Percentiles rank a stretch among this genome's conserved stretches.
Conservation (phyloP, 2,888 invertebrate species). For the Odontomyia ornata region DNA sequence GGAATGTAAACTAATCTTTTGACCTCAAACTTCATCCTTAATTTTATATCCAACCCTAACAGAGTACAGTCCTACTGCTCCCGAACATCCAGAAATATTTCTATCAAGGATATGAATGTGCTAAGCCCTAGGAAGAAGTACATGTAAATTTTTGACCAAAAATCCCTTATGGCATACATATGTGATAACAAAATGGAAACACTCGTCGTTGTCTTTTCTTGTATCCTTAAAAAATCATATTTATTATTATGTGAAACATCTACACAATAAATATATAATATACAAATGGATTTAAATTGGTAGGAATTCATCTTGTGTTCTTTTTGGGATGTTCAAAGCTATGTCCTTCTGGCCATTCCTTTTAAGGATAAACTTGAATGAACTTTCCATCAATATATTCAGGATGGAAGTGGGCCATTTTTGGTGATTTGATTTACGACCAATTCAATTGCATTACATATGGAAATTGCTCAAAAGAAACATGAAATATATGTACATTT, state of each 20-base stretch:
- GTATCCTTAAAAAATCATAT: background rate
- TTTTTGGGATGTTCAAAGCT: no score
- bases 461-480: background rate
- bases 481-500: no score
- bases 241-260: no score
- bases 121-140: background rate
- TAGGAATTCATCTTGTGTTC: no score
- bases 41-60: background rate
- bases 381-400: background rate
- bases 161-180: slow-evolving; percentile 26
- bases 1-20: slow-evolving; percentile 3
- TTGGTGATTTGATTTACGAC: slow-evolving; percentile 27
- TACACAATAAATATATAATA: no score
- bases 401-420: background rate
- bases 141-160: slow-evolving; percentile 38
- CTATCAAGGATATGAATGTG: no score
- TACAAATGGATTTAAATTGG: no score
- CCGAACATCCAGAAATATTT: no score
- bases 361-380: no score
- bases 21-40: slow-evolving; percentile 6
- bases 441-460: slow-evolving; percentile 37
- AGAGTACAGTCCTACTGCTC: no score
- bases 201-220: background rate
- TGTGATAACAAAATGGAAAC: slow-evolving; percentile 31
- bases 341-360: no score